Evolutionary conservation across 2,113 vertebrate species (phyloP), one percentile per base, ranked within the genome.

Genomic region (Pedionomus torquatus): DNA sequence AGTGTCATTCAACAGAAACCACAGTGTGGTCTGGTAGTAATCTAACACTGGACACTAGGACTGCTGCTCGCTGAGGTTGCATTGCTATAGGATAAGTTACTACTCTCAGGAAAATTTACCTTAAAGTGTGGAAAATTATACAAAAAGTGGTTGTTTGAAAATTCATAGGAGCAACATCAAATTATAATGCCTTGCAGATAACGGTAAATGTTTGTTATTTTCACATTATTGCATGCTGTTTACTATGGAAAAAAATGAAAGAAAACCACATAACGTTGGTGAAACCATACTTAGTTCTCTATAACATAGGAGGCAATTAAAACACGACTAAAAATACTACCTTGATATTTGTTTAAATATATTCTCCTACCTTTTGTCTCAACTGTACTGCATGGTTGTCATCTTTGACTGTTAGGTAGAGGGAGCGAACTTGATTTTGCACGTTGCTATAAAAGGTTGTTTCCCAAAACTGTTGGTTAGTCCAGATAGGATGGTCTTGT

Each of bases 391-490:
- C 83, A 41, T 97, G 97, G 93, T 95, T 99, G 91, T 99, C 98
- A 41, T 98, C 98, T 46, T 98, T 98, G 48, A 98, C 91, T 88
- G 98, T 99, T 20, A 99, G 98, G 97, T 99, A 99, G 74, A 99
- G 98, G 44, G 98, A 97, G 41, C 99, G 98, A 97, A 99, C 99
- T 96, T 99, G 99, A 89, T 98, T 98, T 90, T 99, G 99, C 41
- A 99, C 99, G 3, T 99, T 99, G 66, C 98, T 99, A 63, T 99
- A 99, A 97, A 99, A 99, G 20, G 99, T 99, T 84, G 99, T 98
- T 97, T 99, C 99, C 99, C 99, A 99, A 94, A 99, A 99, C 81
- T 99, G 99, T 89, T 99, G 99, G 97, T 99, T 99, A 90, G 99
- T 98, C 99, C 99, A 99, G 83, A 99, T 98, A 48, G 99, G 98